phyloP scores from a whole-genome alignment of 2,113 vertebrate species.

The Carassius gibelio region DNA sequence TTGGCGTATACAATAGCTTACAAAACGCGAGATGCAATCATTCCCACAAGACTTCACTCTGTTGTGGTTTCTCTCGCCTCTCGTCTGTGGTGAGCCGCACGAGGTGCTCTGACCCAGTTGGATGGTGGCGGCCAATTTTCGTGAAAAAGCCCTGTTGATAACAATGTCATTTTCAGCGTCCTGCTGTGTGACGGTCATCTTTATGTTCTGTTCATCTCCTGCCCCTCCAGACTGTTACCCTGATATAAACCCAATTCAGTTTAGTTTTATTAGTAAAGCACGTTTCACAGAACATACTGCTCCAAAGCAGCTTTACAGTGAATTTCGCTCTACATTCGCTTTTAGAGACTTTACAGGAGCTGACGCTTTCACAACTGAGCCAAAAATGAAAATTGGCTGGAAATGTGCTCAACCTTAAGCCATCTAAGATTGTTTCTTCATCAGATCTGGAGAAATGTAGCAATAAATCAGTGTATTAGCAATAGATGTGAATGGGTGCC shows the following conservation, averaged over 20 bases:
- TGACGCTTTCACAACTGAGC: neutral
- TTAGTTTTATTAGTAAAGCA: neutral
- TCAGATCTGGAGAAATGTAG: neutral
- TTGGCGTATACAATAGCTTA: neutral
- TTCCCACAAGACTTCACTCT: neutral
- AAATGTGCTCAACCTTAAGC: too few relatives aligned
- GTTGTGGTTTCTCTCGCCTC: neutral
- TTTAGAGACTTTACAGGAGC: neutral
- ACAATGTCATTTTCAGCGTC: neutral
- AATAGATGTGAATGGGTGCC: neutral
- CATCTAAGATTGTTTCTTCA: neutral
- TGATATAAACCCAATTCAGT: neutral
- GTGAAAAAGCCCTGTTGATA: neutral
- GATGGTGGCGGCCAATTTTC: conserved; percentile 17
- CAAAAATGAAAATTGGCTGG: too few relatives aligned
- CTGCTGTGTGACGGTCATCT: conserved; percentile 22
- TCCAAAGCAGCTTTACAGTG: neutral
- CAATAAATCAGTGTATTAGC: too few relatives aligned
- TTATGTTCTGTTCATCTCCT: neutral
- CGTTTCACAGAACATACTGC: neutral
- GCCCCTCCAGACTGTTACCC: too few relatives aligned
- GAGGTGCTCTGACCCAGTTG: conserved; percentile 25
- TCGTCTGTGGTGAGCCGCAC: neutral
- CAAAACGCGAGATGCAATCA: neutral
- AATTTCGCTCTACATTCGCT: neutral